Percentiles rank a stretch among this genome's conserved stretches.
Conservation (phyloP, 2,888 invertebrate species). For the Mesorhabditis sp. region DNA sequence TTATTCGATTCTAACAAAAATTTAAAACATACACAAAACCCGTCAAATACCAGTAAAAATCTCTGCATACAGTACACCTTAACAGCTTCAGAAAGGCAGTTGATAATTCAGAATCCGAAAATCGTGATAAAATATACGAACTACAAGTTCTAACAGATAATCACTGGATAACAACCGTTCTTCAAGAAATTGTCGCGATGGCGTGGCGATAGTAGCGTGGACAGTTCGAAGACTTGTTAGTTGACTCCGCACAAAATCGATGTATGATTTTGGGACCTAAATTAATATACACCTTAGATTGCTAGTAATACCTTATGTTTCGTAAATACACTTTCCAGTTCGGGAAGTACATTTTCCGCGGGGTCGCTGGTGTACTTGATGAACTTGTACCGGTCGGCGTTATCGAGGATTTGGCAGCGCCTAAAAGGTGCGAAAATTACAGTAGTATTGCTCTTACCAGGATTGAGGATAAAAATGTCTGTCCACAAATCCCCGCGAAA, state of each 20-base stretch:
- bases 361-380: conserved; percentile 4
- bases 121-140: conserved; percentile 1
- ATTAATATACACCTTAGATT: too few relatives aligned
- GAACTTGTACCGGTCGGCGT: background rate
- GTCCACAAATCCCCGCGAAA: background rate
- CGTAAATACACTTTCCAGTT: background rate
- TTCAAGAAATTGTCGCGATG: conserved; percentile 6
- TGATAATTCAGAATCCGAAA: background rate
- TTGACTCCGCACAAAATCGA: background rate
- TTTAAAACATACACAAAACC: too few relatives aligned
- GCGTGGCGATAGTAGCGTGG: background rate
- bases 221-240: background rate
- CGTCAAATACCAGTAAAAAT: too few relatives aligned
- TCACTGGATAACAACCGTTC: background rate
- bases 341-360: background rate
- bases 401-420: background rate
- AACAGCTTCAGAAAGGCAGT: background rate
- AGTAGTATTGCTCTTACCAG: background rate
- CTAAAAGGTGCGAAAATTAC: background rate
- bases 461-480: conserved; percentile 6
- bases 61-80: background rate
- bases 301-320: background rate
- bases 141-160: conserved; percentile 1
- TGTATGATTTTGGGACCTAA: background rate
- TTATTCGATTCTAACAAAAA: too few relatives aligned